Percentiles rank a stretch among this genome's conserved stretches.
Evolutionary conservation across 2,888 invertebrate genomes (phyloP).

Genomic region (Drosophila kanekoi): DNA sequence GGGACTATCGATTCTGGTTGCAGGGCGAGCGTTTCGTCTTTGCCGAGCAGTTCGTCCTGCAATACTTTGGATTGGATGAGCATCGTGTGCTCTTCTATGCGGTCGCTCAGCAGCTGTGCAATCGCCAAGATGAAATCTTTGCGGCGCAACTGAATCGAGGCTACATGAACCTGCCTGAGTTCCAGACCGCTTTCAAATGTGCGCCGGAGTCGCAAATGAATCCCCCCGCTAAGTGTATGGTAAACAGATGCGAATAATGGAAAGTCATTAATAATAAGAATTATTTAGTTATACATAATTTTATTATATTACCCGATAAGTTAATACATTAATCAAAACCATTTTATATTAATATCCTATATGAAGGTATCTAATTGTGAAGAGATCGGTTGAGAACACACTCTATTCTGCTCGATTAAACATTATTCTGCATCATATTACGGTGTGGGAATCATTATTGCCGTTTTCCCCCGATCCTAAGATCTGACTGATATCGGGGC

Average conservation of each 20-base stretch:
- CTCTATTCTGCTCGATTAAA: no score
- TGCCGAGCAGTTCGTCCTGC: constrained; percentile 80
- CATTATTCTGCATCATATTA: no score
- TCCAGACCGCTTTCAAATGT: constrained; percentile 80
- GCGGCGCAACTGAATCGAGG: constrained; percentile 77
- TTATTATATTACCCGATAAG: no score
- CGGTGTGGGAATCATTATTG: no score
- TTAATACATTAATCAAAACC: no score
- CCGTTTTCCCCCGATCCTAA: no score
- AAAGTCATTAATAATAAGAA: neutral
- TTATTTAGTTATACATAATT: no score
- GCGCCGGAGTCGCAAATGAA: constrained; percentile 72
- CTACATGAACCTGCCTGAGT: constrained; percentile 81
- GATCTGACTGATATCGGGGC: no score
- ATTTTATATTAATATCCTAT: no score
- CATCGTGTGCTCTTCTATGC: constrained; percentile 81
- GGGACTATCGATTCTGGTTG: constrained; percentile 82
- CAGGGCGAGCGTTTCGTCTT: constrained; percentile 82
- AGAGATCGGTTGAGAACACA: no score
- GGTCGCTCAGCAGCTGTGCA: constrained; percentile 80
- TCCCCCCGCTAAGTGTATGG: constrained; percentile 80
- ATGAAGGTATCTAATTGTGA: no score
- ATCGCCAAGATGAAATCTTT: constrained; percentile 71
- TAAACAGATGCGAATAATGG: constrained; percentile 39
- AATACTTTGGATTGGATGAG: constrained; percentile 76